Conservation (phyloP, 2,888 invertebrate genomes). For the Eulithis testata region DNA sequence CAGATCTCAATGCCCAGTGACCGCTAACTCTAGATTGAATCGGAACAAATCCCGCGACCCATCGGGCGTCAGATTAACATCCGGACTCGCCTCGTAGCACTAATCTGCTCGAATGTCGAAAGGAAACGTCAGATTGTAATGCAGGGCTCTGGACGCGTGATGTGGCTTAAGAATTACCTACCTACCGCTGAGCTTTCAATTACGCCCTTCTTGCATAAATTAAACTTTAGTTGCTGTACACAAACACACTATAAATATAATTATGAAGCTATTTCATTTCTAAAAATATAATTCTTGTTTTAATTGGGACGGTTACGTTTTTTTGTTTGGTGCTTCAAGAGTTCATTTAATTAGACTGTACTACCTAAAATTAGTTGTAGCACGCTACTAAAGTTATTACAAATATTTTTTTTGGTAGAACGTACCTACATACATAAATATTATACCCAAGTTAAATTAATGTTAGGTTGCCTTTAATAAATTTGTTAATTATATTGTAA, state of each 20-base stretch:
- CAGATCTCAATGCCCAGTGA: slow-evolving; percentile 50
- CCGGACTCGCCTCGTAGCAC: slow-evolving; percentile 77
- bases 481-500: no score
- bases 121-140: slow-evolving; percentile 85
- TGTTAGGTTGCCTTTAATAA: no score
- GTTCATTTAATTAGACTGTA: no score
- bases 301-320: no score
- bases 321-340: no score
- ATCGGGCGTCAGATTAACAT: slow-evolving; percentile 81
- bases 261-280: neutral
- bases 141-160: slow-evolving; percentile 73
- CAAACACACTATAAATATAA: slow-evolving; percentile 3
- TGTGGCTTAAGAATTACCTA: slow-evolving; percentile 73
- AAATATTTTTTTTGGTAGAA: no score
- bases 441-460: no score
- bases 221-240: slow-evolving; percentile 25
- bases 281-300: no score
- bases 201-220: slow-evolving; percentile 41
- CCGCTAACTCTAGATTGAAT: slow-evolving; percentile 77
- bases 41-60: slow-evolving; percentile 78
- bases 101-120: slow-evolving; percentile 84
- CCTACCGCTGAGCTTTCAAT: slow-evolving; percentile 64
- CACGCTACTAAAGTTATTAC: no score
- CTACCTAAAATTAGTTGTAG: no score
- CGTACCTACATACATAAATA: no score